Base-by-base conservation (phyloP, 2,888 invertebrate species). In the Isoperla grammatica region DNA sequence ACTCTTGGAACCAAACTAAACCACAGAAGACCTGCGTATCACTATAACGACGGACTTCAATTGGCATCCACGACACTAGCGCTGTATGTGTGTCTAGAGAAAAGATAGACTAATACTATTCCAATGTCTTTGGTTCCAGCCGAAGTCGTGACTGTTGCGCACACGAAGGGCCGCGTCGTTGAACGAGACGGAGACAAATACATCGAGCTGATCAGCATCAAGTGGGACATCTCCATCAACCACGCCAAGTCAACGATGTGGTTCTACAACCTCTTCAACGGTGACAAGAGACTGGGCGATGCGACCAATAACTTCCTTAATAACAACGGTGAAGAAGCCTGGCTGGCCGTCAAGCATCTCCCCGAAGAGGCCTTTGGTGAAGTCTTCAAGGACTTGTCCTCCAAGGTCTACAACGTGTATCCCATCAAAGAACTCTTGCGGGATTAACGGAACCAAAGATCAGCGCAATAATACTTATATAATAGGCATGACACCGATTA, bases 201-300 rank as follows among this genome's bases (percentile, higher is more conserved):
- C 43, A 23, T 61, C 9, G 42, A 57, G 9, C 62, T 66, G 11
- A 45, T 29, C 13, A 49, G 63, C 6, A 22, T 57, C 42, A 57
- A 48, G 8, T 60, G 57, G 45, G 57, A 40, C 42, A 57, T 62
- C 17, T 58, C 57, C 1, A 57, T 61, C 13, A 60, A 59, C 15
- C 60, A 62, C n/a, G 59, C 61, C 3, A 42, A 43, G 2, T 63
- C 64, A 17, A 60, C 60, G 20, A 6, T 8, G 4, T 29, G 29
- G 29, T 63, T 68, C 63, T 60, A 59, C 22, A 66, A 67, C 42
- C 65, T 72, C 3, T 72, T 72, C 64, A 70, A 70, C 56, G 69
- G 70, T 4, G 70, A 72, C 58, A 68, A 67, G 62, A 61, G 66
- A 13, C 61, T 72, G 22, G 70, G 69, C 60, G 59, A 62, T 17